A percentile compares a stretch with the other conserved stretches of the same genome.
These are phyloP conservation scores for Ascaphus truei DNA, from an alignment of 2,113 vertebrate species.

Conservation along the genomic window DNA sequence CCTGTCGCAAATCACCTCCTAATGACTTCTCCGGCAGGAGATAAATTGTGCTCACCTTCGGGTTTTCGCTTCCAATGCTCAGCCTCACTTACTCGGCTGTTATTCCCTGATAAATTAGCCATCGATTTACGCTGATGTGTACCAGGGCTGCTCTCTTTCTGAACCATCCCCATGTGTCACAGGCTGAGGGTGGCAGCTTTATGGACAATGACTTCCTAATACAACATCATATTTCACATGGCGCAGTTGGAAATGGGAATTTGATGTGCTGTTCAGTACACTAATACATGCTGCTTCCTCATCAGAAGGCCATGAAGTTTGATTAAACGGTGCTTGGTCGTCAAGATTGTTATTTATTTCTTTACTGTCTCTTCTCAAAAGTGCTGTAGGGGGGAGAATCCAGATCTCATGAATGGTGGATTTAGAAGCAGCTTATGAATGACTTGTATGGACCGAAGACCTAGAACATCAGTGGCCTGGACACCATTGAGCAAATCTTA, in stretches of 20 bases:
- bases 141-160: not conserved
- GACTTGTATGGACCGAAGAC: too few species aligned
- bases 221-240: not conserved
- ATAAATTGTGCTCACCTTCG: not conserved
- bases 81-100: not conserved
- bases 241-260: not conserved
- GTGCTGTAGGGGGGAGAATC: too few species aligned
- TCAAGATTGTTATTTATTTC: not conserved
- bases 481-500: too few species aligned
- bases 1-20: not conserved
- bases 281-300: not conserved
- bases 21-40: not conserved
- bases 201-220: not conserved
- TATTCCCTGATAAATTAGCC: not conserved
- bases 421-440: too few species aligned
- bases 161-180: not conserved
- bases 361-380: too few species aligned
- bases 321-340: not conserved
- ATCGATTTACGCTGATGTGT: not conserved
- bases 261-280: not conserved
- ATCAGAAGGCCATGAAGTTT: not conserved
- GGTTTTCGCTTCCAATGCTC: not conserved
- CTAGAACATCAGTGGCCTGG: too few species aligned
- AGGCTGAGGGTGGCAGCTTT: not conserved
- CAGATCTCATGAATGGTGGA: too few species aligned